Conservation (phyloP, 2,113 vertebrate genomes). For the Noturus placidus region DNA sequence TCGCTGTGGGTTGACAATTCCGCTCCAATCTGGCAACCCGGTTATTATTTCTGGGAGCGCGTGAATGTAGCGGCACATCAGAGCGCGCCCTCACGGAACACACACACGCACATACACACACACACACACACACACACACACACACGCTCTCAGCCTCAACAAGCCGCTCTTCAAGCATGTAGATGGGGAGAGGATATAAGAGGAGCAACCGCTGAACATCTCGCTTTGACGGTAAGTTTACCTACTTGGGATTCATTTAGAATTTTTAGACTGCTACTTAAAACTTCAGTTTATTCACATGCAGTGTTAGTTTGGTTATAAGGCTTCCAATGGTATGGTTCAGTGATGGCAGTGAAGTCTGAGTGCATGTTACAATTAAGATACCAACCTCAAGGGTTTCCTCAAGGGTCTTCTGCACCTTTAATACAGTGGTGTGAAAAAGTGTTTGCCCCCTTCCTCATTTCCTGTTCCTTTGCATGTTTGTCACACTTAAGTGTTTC, state of each 20-base stretch:
- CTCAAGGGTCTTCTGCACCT: not conserved
- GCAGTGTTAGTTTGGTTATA: not conserved
- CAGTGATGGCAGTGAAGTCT: not conserved
- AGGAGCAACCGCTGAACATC: slow-evolving; percentile 25
- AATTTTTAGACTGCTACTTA: not conserved
- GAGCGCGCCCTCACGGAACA: not conserved
- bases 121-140: no score
- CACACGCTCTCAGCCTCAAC: not conserved
- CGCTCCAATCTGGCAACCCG: slow-evolving; percentile 33
- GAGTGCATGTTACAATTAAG: not conserved
- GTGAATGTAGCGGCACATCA: slow-evolving; percentile 1
- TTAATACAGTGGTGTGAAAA: no score
- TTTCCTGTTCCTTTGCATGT: no score
- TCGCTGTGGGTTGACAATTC: not conserved
- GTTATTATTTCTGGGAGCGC: not conserved
- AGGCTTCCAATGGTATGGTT: not conserved
- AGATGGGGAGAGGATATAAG: not conserved
- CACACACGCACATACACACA: no score
- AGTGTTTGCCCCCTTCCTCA: no score
- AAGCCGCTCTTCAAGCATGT: not conserved
- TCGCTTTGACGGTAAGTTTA: not conserved
- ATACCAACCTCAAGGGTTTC: not conserved
- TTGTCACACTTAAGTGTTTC: no score
- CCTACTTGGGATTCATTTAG: not conserved
- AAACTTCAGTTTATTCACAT: not conserved